Evolutionary conservation across 2,888 invertebrate species (phyloP).

Genomic region (Erynnis tages): DNA sequence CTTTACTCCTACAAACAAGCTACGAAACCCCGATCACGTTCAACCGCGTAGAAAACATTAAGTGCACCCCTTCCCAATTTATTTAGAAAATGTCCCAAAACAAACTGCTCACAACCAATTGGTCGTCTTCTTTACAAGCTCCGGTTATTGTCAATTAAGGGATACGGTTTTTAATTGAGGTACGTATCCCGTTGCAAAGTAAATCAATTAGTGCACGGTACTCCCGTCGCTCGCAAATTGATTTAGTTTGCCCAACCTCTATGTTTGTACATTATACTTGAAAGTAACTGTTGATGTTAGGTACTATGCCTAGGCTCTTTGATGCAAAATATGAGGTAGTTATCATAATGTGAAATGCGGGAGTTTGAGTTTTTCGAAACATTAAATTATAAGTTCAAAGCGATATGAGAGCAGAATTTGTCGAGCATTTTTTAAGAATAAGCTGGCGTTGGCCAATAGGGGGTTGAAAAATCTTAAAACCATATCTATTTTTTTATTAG

Average conservation of each 20-base stretch:
- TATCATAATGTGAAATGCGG: neutral
- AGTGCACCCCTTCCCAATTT: slow-evolving; percentile 1
- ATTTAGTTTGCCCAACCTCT: slow-evolving; percentile 40
- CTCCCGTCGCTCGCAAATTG: slow-evolving; percentile 34
- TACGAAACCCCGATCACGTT: neutral
- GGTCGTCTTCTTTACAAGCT: slow-evolving; percentile 28
- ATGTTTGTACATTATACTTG: slow-evolving; percentile 22
- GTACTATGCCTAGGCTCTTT: neutral
- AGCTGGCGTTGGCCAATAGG: too few relatives aligned
- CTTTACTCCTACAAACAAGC: too few relatives aligned
- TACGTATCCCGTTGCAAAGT: slow-evolving; percentile 67
- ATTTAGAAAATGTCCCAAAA: slow-evolving; percentile 14
- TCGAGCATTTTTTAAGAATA: too few relatives aligned
- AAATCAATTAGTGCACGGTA: slow-evolving; percentile 71
- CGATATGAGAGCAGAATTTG: too few relatives aligned
- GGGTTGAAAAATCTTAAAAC: too few relatives aligned
- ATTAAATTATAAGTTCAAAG: too few relatives aligned
- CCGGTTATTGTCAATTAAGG: slow-evolving; percentile 59
- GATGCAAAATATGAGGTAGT: neutral
- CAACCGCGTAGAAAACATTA: slow-evolving; percentile 1
- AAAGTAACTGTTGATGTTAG: slow-evolving; percentile 13
- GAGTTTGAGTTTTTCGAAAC: too few relatives aligned
- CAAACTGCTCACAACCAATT: slow-evolving; percentile 2
- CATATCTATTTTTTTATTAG: too few relatives aligned
- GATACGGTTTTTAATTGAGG: slow-evolving; percentile 66